Base-by-base conservation (phyloP, 2,888 invertebrate genomes). In the Cataglyphis cursor region DNA sequence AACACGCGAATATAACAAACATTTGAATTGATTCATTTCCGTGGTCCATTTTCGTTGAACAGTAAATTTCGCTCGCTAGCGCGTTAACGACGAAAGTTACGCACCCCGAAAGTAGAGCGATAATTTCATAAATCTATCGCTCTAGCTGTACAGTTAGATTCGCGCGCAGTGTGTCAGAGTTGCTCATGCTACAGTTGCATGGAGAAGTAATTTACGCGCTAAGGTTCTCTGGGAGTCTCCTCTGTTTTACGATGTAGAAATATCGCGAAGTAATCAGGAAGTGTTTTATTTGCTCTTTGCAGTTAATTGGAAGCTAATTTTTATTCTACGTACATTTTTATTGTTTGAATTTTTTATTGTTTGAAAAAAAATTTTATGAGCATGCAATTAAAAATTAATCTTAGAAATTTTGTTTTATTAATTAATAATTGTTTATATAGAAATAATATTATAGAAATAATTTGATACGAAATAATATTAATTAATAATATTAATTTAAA, bases 41-140 rank as follows among this genome's bases (percentile, higher is more conserved):
- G 38, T 61, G 80, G 88, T 75, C 74, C 83, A 85, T 87, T 87
- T 85, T 57, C 9, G 66, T 64, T 28, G 38, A 62, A 61, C 62
- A 38, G 65, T 38, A 59, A 65, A 73, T 65, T 65, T 73, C 24
- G 65, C 28, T 31, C 51, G 28, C 35, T n/a, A 21, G 41, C 3
- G 28, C 28, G 28, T 18, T 82, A 48, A 74, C 65, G 65, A 82
- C 82, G 70, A 70, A 85, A 74, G 81, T 74, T 85, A 54, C 66
- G 41, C 31, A 28, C 21, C 35, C 59, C 72, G 62, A 83, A 87
- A 86, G 86, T 85, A 78, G 54, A 54, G 51, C 64, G 82, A 64
- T 75, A 84, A 85, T 88, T 87, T 89, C 66, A 38, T 64, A 65
- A 66, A 84, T 84, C 81, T 78, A 81, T 88, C 82, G 82, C 51